phyloP scores from a whole-genome alignment of 92 coral and sea anemone species.

The Epizoanthus illoricatus region DNA sequence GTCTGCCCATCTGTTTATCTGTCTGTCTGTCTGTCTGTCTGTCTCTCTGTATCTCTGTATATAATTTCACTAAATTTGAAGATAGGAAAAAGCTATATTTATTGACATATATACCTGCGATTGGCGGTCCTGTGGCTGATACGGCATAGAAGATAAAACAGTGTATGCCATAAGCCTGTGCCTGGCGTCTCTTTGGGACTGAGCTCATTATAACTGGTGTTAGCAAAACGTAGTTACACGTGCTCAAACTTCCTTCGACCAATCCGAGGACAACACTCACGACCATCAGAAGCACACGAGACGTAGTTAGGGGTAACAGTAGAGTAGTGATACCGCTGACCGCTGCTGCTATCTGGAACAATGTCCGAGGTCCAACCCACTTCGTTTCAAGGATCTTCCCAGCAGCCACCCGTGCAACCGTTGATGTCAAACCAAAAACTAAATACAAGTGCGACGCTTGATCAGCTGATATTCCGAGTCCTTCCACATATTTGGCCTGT shows the following conservation, averaged over 20 bases:
- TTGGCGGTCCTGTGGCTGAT: slow-evolving; percentile 1
- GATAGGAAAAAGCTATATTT: no score
- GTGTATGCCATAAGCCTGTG: background rate
- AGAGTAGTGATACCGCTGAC: background rate
- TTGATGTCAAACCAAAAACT: slow-evolving; percentile 3
- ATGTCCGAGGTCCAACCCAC: background rate
- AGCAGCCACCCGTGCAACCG: background rate
- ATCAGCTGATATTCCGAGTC: slow-evolving; percentile 13
- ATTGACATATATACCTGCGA: slow-evolving; percentile 1
- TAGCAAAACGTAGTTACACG: background rate
- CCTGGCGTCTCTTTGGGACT: background rate
- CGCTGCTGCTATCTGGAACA: background rate
- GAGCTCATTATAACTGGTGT: background rate
- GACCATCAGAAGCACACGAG: background rate
- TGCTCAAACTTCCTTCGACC: background rate
- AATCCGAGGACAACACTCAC: background rate
- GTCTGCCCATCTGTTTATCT: no score
- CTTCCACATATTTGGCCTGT: slow-evolving; percentile 23
- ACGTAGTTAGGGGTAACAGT: slow-evolving; percentile 12
- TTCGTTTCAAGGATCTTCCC: background rate
- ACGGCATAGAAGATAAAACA: background rate
- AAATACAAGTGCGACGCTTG: background rate
- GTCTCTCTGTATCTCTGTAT: no score
- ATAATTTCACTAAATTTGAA: no score
- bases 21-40: no score